A percentile compares a stretch with the other conserved stretches of the same genome.
phyloP scores from a whole-genome alignment of 2,888 invertebrate species.

The Acanthosepion esculentum region DNA sequence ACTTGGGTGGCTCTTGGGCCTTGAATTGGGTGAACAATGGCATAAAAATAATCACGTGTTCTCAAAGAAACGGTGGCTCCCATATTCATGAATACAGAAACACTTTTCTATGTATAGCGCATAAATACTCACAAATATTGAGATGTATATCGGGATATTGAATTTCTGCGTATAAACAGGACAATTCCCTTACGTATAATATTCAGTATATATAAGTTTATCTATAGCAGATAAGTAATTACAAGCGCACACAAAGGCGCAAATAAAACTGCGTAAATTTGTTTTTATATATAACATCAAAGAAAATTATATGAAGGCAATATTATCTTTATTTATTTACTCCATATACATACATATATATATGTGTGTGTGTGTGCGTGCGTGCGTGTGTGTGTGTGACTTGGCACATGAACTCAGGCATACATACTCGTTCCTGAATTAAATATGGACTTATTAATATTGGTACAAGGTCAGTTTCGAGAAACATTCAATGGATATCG shows the following conservation, averaged over 20 bases:
- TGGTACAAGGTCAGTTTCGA: too few relatives aligned
- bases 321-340: conserved; percentile 23
- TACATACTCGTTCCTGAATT: neutral
- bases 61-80: neutral
- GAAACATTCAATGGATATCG: too few relatives aligned
- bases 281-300: conserved; percentile 8
- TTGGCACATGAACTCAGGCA: neutral
- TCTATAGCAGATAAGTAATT: conserved; percentile 5
- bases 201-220: conserved; percentile 22
- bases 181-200: neutral
- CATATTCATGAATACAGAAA: neutral
- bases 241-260: conserved; percentile 20
- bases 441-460: too few relatives aligned
- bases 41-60: neutral
- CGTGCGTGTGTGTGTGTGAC: neutral
- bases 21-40: too few relatives aligned
- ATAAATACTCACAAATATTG: too few relatives aligned
- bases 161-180: neutral
- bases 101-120: neutral
- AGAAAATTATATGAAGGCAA: neutral
- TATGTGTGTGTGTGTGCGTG: too few relatives aligned
- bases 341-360: neutral
- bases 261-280: conserved; percentile 23
- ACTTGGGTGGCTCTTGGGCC: too few relatives aligned
- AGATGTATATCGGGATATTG: neutral